These are phyloP conservation scores for Pseudococcus viburni DNA, from an alignment of 2,888 invertebrate species.

Conservation along the genomic window DNA sequence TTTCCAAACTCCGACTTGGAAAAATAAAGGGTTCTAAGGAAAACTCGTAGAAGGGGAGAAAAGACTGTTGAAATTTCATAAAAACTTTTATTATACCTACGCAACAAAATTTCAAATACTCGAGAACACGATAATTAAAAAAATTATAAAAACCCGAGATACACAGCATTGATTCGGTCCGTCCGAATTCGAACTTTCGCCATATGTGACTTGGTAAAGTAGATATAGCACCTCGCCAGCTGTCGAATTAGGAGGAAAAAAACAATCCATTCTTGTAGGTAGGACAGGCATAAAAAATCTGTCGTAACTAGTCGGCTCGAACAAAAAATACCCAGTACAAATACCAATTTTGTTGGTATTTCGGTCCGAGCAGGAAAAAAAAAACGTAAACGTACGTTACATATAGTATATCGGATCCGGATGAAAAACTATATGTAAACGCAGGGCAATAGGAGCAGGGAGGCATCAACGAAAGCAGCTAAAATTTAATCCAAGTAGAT, in stretches of 20 bases:
- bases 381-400: neutral
- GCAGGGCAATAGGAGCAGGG: no score
- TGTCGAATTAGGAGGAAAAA: slow-evolving; percentile 23
- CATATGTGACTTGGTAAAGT: neutral
- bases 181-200: neutral
- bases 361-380: neutral
- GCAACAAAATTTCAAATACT: neutral
- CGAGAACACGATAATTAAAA: neutral
- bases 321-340: slow-evolving; percentile 10
- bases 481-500: slow-evolving; percentile 28
- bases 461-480: neutral
- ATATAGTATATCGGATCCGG: neutral
- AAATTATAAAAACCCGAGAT: neutral
- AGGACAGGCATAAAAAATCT: neutral
- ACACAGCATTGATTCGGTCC: neutral
- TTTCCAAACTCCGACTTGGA: neutral
- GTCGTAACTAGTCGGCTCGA: neutral
- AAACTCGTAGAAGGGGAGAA: neutral
- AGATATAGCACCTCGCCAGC: slow-evolving; percentile 1
- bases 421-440: neutral
- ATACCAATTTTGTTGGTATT: slow-evolving; percentile 1
- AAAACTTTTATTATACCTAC: neutral
- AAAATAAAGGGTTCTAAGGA: neutral
- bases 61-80: neutral
- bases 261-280: neutral